Percentiles rank a stretch among this genome's conserved stretches.
phyloP scores from a whole-genome alignment of 2,113 vertebrate species.

The Microcebus ravelobensis region DNA sequence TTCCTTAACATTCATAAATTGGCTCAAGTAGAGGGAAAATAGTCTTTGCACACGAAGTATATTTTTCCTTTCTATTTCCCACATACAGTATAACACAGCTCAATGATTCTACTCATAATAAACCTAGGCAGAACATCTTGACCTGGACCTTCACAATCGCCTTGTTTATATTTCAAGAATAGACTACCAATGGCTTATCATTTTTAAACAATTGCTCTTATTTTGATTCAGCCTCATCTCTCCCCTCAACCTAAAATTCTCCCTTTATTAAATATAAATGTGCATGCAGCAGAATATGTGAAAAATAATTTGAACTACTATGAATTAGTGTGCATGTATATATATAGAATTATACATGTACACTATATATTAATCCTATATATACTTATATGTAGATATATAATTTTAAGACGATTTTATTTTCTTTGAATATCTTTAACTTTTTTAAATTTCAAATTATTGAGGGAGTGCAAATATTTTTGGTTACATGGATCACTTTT shows the following conservation, averaged over 20 bases:
- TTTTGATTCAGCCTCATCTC: not conserved
- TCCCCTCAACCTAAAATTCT: not conserved
- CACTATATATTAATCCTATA: not conserved
- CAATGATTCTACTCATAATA: not conserved
- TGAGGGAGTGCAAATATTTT: too few species aligned
- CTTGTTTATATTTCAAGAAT: not conserved
- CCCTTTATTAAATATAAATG: not conserved
- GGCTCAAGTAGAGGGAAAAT: not conserved
- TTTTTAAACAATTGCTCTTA: not conserved
- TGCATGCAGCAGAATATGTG: constrained; percentile 65
- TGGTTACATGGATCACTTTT: too few species aligned
- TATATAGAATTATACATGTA: not conserved
- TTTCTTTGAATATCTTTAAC: constrained; percentile 51
- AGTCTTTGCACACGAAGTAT: not conserved
- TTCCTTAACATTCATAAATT: not conserved
- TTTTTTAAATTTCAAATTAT: too few species aligned
- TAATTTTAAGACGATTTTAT: constrained; percentile 60
- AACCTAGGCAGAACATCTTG: not conserved
- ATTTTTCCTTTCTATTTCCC: not conserved
- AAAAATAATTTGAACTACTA: constrained; percentile 56
- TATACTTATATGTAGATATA: not conserved
- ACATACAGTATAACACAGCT: not conserved
- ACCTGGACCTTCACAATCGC: not conserved
- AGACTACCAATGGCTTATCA: not conserved
- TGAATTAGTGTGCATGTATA: constrained; percentile 49